These are phyloP conservation scores for Eupeodes latifasciatus DNA, from an alignment of 2,888 invertebrate species.

Conservation along the genomic window DNA sequence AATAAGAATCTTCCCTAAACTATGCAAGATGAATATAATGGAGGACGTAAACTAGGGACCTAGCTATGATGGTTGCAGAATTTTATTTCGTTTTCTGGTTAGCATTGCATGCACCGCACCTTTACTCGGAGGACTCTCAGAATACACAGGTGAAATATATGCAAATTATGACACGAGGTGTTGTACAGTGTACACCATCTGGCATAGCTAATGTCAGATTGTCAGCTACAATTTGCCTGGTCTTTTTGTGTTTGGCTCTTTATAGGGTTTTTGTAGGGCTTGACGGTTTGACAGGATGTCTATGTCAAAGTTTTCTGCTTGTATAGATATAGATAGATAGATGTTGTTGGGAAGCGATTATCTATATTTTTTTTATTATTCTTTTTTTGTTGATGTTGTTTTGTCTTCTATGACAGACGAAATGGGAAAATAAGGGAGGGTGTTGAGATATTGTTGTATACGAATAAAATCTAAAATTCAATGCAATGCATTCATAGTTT, in stretches of 20 bases:
- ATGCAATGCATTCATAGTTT: constrained; percentile 32
- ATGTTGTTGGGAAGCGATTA: not conserved
- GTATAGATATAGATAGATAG: no score
- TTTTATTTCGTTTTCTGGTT: constrained; percentile 40
- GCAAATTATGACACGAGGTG: constrained; percentile 73
- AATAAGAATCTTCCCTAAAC: constrained; percentile 5
- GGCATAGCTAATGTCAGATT: constrained; percentile 74
- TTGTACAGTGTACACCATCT: constrained; percentile 73
- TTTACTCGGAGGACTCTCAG: constrained; percentile 13
- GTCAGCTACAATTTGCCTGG: constrained; percentile 53
- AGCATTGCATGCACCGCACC: constrained; percentile 34
- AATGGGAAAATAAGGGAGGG: not conserved
- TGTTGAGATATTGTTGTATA: constrained; percentile 1
- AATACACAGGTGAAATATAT: constrained; percentile 66
- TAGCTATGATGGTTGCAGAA: constrained; percentile 4
- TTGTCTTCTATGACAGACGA: not conserved
- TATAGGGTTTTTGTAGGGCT: constrained; percentile 6
- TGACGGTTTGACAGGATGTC: constrained; percentile 60
- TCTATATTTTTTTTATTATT: not conserved
- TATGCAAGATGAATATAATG: not conserved
- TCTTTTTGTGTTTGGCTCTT: constrained; percentile 41
- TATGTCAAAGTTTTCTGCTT: constrained; percentile 51
- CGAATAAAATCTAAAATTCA: constrained; percentile 52
- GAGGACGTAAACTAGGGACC: constrained; percentile 9
- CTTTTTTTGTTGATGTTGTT: not conserved